phyloP scores from a whole-genome alignment of 2,797 vertebrate species.

The Sternarchorhynchus goeldii region DNA sequence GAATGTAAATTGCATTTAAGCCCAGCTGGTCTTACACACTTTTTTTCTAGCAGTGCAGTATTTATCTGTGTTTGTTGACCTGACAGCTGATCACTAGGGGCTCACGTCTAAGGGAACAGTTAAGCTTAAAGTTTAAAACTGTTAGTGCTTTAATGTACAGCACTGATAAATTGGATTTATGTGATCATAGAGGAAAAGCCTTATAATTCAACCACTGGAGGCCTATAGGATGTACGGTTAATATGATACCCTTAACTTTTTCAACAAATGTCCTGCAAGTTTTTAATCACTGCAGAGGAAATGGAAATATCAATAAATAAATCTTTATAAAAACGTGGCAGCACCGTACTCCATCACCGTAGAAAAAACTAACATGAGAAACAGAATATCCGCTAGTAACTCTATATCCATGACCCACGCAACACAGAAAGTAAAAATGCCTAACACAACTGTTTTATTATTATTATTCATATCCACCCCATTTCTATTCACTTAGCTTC shows the following conservation, averaged over 20 bases:
- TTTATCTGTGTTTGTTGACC: slow-evolving; percentile 46
- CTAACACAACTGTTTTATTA: background rate
- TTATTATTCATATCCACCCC: slow-evolving; percentile 6
- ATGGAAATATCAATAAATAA: background rate
- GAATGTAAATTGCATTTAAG: slow-evolving; percentile 49
- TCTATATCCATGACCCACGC: background rate
- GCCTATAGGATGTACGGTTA: background rate
- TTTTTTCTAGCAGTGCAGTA: slow-evolving; percentile 51
- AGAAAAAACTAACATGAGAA: background rate
- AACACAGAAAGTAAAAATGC: background rate
- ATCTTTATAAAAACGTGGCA: background rate
- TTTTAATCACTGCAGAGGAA: slow-evolving; percentile 15
- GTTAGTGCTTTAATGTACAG: slow-evolving; percentile 11
- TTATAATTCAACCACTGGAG: background rate
- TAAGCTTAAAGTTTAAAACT: slow-evolving; percentile 6
- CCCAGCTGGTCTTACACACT: slow-evolving; percentile 47
- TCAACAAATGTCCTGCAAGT: background rate
- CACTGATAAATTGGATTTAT: slow-evolving; percentile 4
- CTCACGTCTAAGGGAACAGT: background rate
- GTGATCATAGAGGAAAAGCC: slow-evolving; percentile 1
- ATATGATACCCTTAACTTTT: background rate
- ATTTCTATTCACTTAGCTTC: slow-evolving; percentile 4
- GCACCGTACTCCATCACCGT: background rate
- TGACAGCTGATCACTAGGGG: slow-evolving; percentile 17
- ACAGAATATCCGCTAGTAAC: background rate